Percentiles rank a stretch among this genome's conserved stretches.
Evolutionary conservation across 2,888 invertebrate species (phyloP).

Genomic region (Pachycephus smyrnensis): DNA sequence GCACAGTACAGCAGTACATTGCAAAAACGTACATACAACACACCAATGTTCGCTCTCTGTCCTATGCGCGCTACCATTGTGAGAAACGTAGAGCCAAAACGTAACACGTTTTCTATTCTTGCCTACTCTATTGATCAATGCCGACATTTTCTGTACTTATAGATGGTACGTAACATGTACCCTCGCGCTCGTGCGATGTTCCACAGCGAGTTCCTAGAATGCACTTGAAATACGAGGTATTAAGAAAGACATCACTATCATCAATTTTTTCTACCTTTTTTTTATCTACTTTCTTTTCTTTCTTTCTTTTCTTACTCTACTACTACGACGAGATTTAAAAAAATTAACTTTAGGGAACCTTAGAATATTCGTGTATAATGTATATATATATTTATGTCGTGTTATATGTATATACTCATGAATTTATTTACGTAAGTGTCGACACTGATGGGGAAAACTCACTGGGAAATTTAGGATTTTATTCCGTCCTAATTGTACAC

Average conservation of each 20-base stretch:
- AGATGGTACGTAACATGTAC: slow-evolving; percentile 66
- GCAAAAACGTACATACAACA: neutral
- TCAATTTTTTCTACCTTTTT: slow-evolving; percentile 42
- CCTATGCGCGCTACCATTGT: neutral
- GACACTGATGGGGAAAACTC: neutral
- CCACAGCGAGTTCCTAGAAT: slow-evolving; percentile 66
- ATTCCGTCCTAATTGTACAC: neutral
- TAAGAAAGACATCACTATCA: slow-evolving; percentile 62
- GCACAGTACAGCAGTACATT: neutral
- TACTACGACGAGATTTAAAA: neutral
- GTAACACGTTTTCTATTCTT: slow-evolving; percentile 51
- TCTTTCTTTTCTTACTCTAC: slow-evolving; percentile 20
- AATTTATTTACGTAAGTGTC: neutral
- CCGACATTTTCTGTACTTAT: slow-evolving; percentile 66
- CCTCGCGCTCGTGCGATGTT: slow-evolving; percentile 65
- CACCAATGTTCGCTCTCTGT: neutral
- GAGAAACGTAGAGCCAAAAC: slow-evolving; percentile 44
- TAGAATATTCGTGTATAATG: neutral
- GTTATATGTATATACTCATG: neutral
- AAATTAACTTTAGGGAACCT: neutral
- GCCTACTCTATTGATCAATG: slow-evolving; percentile 63
- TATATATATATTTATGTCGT: neutral
- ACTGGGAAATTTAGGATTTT: neutral
- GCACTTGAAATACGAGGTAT: slow-evolving; percentile 66
- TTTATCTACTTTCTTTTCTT: slow-evolving; percentile 12